phyloP scores from a whole-genome alignment of 2,888 invertebrate genomes.

The Apoderus coryli region DNA sequence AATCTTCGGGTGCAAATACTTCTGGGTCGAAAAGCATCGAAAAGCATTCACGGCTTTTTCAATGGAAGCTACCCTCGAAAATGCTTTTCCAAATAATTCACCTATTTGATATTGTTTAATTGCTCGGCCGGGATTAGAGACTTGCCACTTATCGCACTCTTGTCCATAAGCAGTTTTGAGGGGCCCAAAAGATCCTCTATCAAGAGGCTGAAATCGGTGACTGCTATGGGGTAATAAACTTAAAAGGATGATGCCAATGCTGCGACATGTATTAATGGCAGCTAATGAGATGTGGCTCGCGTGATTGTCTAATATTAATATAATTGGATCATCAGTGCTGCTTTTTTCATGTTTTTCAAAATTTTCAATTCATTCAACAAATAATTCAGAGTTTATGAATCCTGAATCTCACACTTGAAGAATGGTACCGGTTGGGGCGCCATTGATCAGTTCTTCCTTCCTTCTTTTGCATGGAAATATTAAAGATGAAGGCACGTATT shows the following conservation, averaged over 20 bases:
- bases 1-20: constrained; percentile 1
- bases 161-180: constrained; percentile 9
- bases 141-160: constrained; percentile 11
- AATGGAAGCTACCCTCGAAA: constrained; percentile 9
- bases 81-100: constrained; percentile 12
- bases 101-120: constrained; percentile 10
- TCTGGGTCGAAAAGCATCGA: constrained; percentile 8
- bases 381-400: constrained; percentile 10
- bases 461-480: constrained; percentile 24
- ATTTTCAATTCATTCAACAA: constrained; percentile 11
- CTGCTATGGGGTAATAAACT: constrained; percentile 13
- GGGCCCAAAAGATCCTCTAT: constrained; percentile 12
- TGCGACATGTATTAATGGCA: constrained; percentile 8
- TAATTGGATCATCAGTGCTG: constrained; percentile 5
- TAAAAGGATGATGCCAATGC: constrained; percentile 5
- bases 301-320: constrained; percentile 12
- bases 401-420: constrained; percentile 9
- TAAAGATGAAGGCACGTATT: constrained; percentile 25
- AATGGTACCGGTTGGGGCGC: constrained; percentile 9
- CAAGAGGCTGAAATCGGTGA: constrained; percentile 12
- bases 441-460: constrained; percentile 12
- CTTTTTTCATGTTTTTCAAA: constrained; percentile 9
- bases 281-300: constrained; percentile 7
- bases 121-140: constrained; percentile 7
- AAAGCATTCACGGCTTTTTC: constrained; percentile 12